phyloP scores from a whole-genome alignment of 30 jellyfish, hydroid and myxozoan species.

The Pseudorhiza aurosa region DNA sequence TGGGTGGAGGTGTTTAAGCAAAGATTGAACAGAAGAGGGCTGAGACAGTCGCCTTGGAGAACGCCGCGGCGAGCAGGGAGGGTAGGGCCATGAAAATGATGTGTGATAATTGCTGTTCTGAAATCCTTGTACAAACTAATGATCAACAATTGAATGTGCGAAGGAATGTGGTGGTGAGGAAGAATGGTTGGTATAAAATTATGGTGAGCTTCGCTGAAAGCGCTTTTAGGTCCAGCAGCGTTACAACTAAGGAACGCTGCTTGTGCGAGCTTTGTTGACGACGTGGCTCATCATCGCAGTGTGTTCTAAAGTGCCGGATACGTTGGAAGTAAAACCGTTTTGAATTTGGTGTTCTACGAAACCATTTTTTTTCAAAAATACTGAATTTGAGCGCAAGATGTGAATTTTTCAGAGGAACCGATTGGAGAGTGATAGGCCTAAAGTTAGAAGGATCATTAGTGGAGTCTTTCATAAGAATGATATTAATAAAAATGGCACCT shows the following conservation, averaged over 20 bases:
- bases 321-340: no score
- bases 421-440: no score
- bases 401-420: no score
- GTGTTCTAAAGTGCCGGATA: no score
- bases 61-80: constrained; percentile 29
- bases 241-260: not conserved
- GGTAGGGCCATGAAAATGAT: not conserved
- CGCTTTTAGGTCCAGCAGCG: constrained; percentile 8
- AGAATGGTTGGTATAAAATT: not conserved
- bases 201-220: constrained; percentile 26
- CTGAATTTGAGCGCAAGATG: no score
- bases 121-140: constrained; percentile 1
- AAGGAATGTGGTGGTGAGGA: constrained; percentile 9
- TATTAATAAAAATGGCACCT: no score
- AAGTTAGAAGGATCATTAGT: no score
- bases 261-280: not conserved
- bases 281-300: not conserved
- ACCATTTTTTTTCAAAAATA: no score
- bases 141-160: not conserved
- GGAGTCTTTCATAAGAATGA: no score
- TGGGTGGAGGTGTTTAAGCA: constrained; percentile 9
- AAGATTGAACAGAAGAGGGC: constrained; percentile 24
- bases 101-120: no score
- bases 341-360: no score
- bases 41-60: constrained; percentile 27